Percentiles rank a stretch among this genome's conserved stretches.
These are phyloP conservation scores for Yoshiicerus persimilis DNA, from an alignment of 1,140 invertebrate species.

Conservation along the genomic window DNA sequence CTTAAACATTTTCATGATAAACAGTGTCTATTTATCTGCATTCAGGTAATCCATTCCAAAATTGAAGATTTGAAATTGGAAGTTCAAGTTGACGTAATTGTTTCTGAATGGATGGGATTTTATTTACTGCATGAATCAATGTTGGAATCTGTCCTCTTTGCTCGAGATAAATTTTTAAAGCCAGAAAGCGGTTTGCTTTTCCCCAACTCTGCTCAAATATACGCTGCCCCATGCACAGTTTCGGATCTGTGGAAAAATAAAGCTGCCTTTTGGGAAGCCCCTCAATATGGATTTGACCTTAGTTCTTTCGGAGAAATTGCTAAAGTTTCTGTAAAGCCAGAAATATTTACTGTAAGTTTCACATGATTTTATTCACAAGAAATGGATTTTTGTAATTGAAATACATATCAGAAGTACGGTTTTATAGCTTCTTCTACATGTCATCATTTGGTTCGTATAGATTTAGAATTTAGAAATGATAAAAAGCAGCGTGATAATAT, in stretches of 20 bases:
- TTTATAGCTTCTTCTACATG: no score
- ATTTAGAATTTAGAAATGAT: no score
- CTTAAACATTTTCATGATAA: constrained; percentile 35
- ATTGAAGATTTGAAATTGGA: constrained; percentile 67
- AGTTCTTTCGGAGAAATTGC: constrained; percentile 33
- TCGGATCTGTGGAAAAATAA: constrained; percentile 60
- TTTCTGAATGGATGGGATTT: constrained; percentile 99
- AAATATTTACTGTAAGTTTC: constrained; percentile 35
- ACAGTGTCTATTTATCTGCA: neutral
- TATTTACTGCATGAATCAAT: constrained; percentile 98
- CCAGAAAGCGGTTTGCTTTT: constrained; percentile 58
- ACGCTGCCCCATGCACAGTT: constrained; percentile 68
- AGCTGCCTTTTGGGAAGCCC: constrained; percentile 62
- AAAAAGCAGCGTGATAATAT: no score
- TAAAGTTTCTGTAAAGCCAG: constrained; percentile 27
- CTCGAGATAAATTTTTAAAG: constrained; percentile 84
- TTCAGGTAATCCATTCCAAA: constrained; percentile 62
- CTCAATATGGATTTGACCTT: constrained; percentile 45
- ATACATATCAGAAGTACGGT: no score
- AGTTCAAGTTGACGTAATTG: constrained; percentile 90
- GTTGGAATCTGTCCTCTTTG: constrained; percentile 89
- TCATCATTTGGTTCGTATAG: neutral
- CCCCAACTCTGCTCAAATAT: constrained; percentile 55
- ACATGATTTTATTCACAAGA: neutral
- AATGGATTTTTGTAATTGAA: neutral